Base-by-base conservation (phyloP, 2,888 invertebrate genomes). In the Trichopria drosophilae region DNA sequence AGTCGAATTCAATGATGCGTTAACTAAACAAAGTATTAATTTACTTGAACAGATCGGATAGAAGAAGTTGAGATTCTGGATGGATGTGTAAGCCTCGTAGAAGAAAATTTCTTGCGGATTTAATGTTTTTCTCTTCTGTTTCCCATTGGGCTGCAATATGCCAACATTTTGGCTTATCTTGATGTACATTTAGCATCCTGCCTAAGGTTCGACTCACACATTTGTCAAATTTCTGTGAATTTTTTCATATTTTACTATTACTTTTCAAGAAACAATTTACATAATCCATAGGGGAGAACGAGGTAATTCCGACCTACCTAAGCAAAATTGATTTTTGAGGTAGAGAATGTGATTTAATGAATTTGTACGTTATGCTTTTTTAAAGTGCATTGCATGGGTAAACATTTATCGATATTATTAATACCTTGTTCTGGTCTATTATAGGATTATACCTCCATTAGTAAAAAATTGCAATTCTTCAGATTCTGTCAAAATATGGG, bases 101-200 rank as follows among this genome's bases (percentile, higher is more conserved):
- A 13, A 93, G 77, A 55, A 88, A 82, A 53, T 79, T 81, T 57
- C 88, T 81, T 1, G 91, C 90, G 61, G 80, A 84, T 16, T 85
- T 82, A 9, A 84, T 85, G 23, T 82, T 78, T 54, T 82, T 82
- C 54, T 86, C 84, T 62, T 86, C 82, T 43, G 83, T 82, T 72
- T 91, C 89, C 84, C 86, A 90, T 61, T 83, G 82, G 7, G 90
- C 89, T 1, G 92, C 91, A 59, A 86, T 76, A 49, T 86, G 82
- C 91, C 93, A 94, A 54, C 87, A 78, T 60, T 85, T 82, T 9
- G 86, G 84, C 61, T 86, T 85, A 41, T 87, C 84, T 10, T 85
- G 83, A 69, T 90, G 88, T 6, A 85, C 79, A 82, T 87, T 69
- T 4, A 81, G 69, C 76, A 79, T 76, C 46, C 69, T 69, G 1